Evolutionary conservation across 2,797 vertebrate species (phyloP).

Genomic region (Microctenopoma steveboyesi): DNA sequence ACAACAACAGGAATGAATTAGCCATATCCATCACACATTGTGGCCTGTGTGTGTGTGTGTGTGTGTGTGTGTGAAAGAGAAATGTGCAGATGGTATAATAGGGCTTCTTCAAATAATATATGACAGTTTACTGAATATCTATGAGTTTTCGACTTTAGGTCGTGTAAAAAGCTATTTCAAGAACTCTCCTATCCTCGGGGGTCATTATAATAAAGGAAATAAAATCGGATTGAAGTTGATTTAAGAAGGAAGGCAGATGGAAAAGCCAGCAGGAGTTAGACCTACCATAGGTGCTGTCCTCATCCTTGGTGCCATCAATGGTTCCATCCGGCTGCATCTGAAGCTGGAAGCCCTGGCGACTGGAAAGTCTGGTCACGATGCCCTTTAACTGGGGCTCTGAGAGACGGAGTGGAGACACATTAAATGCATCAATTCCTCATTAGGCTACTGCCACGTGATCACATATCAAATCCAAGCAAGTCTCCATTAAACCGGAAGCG

Average conservation of each 20-base stretch:
- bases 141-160: not conserved
- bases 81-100: too few relatives aligned
- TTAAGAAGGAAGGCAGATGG: not conserved
- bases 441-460: constrained; percentile 28
- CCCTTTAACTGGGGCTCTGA: constrained; percentile 99
- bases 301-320: constrained; percentile 97
- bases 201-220: not conserved
- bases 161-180: not conserved
- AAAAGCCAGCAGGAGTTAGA: not conserved
- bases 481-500: constrained; percentile 33
- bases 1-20: constrained; percentile 56
- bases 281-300: constrained; percentile 95
- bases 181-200: not conserved
- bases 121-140: not conserved
- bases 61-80: not conserved
- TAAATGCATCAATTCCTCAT: constrained; percentile 25
- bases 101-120: not conserved
- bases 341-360: constrained; percentile 97
- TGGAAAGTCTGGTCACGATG: constrained; percentile 98
- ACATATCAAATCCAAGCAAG: constrained; percentile 32
- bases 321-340: constrained; percentile 97
- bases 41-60: constrained; percentile 1
- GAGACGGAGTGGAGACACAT: constrained; percentile 20
- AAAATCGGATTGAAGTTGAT: too few relatives aligned
- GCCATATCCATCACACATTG: constrained; percentile 51